Conservation (phyloP, 1,140 invertebrate species). For the Zaprionus davidi region DNA sequence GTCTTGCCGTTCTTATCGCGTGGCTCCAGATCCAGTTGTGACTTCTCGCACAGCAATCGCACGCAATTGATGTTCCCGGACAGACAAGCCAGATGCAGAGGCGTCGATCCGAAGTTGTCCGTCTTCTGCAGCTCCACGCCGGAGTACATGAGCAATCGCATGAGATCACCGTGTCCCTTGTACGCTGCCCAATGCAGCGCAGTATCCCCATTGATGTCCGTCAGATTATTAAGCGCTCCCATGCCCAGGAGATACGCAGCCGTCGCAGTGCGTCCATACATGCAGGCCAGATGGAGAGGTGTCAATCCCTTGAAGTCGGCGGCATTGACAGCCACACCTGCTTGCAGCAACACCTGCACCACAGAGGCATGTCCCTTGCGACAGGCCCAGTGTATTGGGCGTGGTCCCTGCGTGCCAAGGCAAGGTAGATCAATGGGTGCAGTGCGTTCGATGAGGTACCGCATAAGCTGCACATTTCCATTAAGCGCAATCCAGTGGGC, state of each 20-base stretch:
- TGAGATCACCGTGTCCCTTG: constrained; percentile 95
- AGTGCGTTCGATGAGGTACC: constrained; percentile 92
- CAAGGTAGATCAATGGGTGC: constrained; percentile 94
- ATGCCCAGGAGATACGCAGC: constrained; percentile 95
- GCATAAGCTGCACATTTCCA: constrained; percentile 93
- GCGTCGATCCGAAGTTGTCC: constrained; percentile 96
- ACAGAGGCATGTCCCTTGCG: constrained; percentile 93
- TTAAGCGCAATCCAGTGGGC: constrained; percentile 96
- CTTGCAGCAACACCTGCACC: constrained; percentile 90
- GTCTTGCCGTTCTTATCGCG: constrained; percentile 96
- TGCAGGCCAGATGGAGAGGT: constrained; percentile 95
- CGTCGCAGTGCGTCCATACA: constrained; percentile 95
- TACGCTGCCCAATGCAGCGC: constrained; percentile 96
- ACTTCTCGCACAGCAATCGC: constrained; percentile 93
- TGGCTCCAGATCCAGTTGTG: constrained; percentile 90
- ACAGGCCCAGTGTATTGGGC: constrained; percentile 97
- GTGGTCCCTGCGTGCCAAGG: constrained; percentile 93
- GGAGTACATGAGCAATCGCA: constrained; percentile 93
- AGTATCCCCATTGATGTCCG: constrained; percentile 96
- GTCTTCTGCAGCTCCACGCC: constrained; percentile 90
- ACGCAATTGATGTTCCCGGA: constrained; percentile 93
- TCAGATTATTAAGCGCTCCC: constrained; percentile 92
- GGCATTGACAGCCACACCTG: constrained; percentile 94
- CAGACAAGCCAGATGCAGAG: constrained; percentile 95
- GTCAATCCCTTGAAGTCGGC: constrained; percentile 96